These are phyloP conservation scores for Pentamera pediparva DNA, from an alignment of 53 echinoderm and acorn worm species.

Conservation along the genomic window DNA sequence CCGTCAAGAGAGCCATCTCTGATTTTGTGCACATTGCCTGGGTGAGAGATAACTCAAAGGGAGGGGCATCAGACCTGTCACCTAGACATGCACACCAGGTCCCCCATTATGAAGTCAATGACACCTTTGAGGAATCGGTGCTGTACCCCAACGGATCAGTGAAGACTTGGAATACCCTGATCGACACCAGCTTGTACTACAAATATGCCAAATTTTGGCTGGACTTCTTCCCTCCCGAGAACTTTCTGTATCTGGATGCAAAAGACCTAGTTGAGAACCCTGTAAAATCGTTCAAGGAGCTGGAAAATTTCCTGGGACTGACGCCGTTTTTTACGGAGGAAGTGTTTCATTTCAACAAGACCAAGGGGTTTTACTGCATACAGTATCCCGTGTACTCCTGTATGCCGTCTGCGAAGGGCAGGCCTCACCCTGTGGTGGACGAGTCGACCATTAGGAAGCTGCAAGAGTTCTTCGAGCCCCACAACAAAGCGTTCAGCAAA, in stretches of 20 bases:
- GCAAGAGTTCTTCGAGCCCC: conserved; percentile 59
- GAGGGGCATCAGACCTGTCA: conserved; percentile 16
- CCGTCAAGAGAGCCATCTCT: conserved; percentile 75
- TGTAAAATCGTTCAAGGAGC: conserved; percentile 37
- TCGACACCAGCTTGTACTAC: conserved; percentile 71
- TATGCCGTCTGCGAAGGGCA: conserved; percentile 64
- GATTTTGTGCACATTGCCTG: conserved; percentile 70
- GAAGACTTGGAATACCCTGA: conserved; percentile 47
- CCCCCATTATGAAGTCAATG: conserved; percentile 41
- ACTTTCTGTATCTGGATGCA: conserved; percentile 63
- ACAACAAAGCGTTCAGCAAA: conserved; percentile 43
- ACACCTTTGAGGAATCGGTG: conserved; percentile 66
- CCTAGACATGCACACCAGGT: background rate
- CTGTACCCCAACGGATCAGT: conserved; percentile 51
- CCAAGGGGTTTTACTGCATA: conserved; percentile 74
- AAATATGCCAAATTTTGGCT: conserved; percentile 56
- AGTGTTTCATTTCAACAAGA: conserved; percentile 72
- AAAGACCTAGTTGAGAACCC: conserved; percentile 60
- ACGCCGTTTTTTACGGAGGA: conserved; percentile 56
- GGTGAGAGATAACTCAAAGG: conserved; percentile 1
- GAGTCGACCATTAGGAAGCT: conserved; percentile 32
- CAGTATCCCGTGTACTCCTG: conserved; percentile 65
- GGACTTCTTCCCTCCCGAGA: conserved; percentile 50
- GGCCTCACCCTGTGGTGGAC: conserved; percentile 57
- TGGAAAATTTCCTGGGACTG: conserved; percentile 70